Evolutionary conservation across 2,888 invertebrate genomes (phyloP).

Genomic region (Drosophila cyrtoloma): DNA sequence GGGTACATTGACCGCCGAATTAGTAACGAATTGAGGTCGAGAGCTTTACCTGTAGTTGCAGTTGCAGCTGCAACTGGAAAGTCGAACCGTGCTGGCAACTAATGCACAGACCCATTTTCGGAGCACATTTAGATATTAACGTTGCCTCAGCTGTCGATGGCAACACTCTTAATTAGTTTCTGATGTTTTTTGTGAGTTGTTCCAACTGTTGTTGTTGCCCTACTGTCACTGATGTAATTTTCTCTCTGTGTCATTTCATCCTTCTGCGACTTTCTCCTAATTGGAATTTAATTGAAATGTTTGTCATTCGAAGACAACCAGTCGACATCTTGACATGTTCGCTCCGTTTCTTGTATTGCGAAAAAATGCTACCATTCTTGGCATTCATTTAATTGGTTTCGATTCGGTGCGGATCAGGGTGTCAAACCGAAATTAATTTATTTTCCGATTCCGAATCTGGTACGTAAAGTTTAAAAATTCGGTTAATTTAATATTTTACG

Average conservation of each 20-base stretch:
- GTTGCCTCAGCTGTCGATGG: slow-evolving; percentile 49
- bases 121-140: slow-evolving; percentile 1
- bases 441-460: not conserved
- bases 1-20: slow-evolving; percentile 15
- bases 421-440: not conserved
- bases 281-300: slow-evolving; percentile 70
- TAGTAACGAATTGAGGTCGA: slow-evolving; percentile 19
- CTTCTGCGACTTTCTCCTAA: slow-evolving; percentile 54
- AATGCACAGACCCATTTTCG: not conserved
- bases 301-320: slow-evolving; percentile 52
- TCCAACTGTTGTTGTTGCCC: not conserved
- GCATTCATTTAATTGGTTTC: not conserved
- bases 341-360: slow-evolving; percentile 5
- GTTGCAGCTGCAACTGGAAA: not conserved
- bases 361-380: not conserved
- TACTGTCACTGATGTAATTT: slow-evolving; percentile 52
- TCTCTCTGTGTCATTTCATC: slow-evolving; percentile 24
- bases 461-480: not conserved
- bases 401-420: slow-evolving; percentile 4
- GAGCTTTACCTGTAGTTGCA: slow-evolving; percentile 4
- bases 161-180: slow-evolving; percentile 67
- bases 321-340: slow-evolving; percentile 31
- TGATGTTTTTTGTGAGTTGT: slow-evolving; percentile 41
- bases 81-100: not conserved
- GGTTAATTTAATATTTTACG: too few relatives aligned